Evolutionary conservation across 2,113 vertebrate genomes (phyloP), one percentile per base, ranked within the genome.

Genomic region (Phasianus colchicus): DNA sequence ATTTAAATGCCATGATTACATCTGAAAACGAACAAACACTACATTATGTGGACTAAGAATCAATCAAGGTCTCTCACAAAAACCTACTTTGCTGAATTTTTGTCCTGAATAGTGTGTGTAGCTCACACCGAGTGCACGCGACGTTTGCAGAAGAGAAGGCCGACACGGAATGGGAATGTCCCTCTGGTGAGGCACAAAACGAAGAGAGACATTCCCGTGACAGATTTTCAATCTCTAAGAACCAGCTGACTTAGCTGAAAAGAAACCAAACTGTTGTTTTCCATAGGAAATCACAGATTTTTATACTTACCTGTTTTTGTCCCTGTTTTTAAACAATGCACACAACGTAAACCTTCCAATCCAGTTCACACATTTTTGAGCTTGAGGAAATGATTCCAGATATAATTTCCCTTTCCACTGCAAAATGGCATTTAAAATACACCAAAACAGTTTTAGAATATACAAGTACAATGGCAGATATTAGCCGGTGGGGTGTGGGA

Each of bases 401-500:
- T 4, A 34, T 40, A 88, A 81, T 16, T 64, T 12, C 84, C 81
- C 75, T 16, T 54, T 54, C 52, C 25, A 27, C 27, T 30, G 52
- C 52, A 27, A 43, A 74, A 47, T 29, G 29, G 48, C 48, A 65
- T 43, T 72, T 88, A 40, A 89, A 83, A 64, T 36, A 58, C 15
- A 69, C 14, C 57, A 66, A 38, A 1, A 3, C 36, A 57, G 48
- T 48, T 82, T 58, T n/a, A 11, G 34, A 69, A 69, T 32, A n/a
- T 17, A 16, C 12, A 22, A 27, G 60, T 58, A 58, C 34, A 29
- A 19, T 7, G 27, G 22, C 12, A 17, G 11, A 11, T 14, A 30
- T 19, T 1, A 43, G 17, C 7, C 0, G 0, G 45, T 0, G 0
- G 24, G 8, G 12, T 47, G 55, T 0, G 24, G 70, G 27, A 50